These are phyloP conservation scores for Scotopteryx bipunctaria DNA, from an alignment of 2,888 invertebrate genomes.

Conservation along the genomic window DNA sequence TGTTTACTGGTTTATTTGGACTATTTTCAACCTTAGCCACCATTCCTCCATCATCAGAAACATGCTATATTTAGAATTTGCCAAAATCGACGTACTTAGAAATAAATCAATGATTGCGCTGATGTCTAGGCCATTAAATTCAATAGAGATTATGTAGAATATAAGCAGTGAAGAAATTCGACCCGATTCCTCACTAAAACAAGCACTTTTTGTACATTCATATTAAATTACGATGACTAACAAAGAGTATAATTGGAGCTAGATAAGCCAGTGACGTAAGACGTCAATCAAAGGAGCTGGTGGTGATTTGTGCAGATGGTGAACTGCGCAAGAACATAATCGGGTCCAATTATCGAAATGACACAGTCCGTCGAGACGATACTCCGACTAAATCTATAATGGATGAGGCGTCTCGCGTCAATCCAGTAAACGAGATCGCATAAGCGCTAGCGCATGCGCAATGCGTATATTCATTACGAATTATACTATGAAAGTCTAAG, in stretches of 20 bases:
- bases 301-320: conserved; percentile 60
- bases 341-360: conserved; percentile 80
- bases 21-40: background rate
- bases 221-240: conserved; percentile 33
- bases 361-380: conserved; percentile 67
- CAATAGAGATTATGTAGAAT: background rate
- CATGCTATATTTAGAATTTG: background rate
- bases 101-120: no score
- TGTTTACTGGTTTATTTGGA: conserved; percentile 34
- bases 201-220: conserved; percentile 26
- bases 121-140: no score
- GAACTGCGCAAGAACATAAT: conserved; percentile 65
- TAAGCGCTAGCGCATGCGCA: conserved; percentile 39
- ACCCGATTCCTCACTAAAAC: conserved; percentile 1
- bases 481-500: conserved; percentile 13
- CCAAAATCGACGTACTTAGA: no score
- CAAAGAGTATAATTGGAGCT: conserved; percentile 62
- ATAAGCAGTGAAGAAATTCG: background rate
- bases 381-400: conserved; percentile 79
- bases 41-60: background rate
- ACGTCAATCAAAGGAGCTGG: conserved; percentile 70
- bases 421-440: conserved; percentile 77
- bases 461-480: conserved; percentile 29
- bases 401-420: conserved; percentile 79
- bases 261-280: conserved; percentile 69